Evolutionary conservation across 2,888 invertebrate genomes (phyloP).

Genomic region (Caenorhabditis afra): DNA sequence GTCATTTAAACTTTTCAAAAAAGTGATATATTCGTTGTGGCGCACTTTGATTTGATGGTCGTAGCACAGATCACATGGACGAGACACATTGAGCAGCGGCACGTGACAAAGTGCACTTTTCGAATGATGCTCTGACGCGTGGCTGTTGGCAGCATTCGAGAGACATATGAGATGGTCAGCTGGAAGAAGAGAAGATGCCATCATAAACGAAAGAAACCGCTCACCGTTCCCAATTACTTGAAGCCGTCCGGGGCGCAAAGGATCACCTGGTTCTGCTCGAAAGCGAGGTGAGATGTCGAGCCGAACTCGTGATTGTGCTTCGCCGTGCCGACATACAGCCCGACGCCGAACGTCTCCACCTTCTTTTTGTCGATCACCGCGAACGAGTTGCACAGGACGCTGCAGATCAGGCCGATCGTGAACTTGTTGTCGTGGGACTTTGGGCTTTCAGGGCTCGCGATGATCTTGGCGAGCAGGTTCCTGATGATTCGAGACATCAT

Average conservation of each 20-base stretch:
- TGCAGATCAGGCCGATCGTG: conserved; percentile 21
- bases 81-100: conserved; percentile 42
- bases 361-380: conserved; percentile 33
- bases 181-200: conserved; percentile 2
- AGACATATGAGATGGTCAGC: conserved; percentile 52
- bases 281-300: conserved; percentile 41
- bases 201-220: too few species aligned
- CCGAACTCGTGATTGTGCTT: conserved; percentile 54
- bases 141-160: conserved; percentile 51
- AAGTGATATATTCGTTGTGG: too few species aligned
- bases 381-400: conserved; percentile 48
- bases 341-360: conserved; percentile 43
- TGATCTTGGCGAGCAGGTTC: too few species aligned
- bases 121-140: conserved; percentile 27
- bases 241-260: conserved; percentile 9
- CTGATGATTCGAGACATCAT: too few species aligned
- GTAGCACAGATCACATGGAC: too few species aligned
- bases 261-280: conserved; percentile 28
- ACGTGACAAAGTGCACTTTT: conserved; percentile 45
- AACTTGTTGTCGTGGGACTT: too few species aligned
- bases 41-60: too few species aligned
- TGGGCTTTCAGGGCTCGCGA: too few species aligned
- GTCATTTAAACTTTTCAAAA: too few species aligned
- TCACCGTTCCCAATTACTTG: conserved; percentile 12
- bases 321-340: conserved; percentile 37